Evolutionary conservation across 53 echinoderm and acorn worm genomes (phyloP).

Genomic region (Crossaster papposus): DNA sequence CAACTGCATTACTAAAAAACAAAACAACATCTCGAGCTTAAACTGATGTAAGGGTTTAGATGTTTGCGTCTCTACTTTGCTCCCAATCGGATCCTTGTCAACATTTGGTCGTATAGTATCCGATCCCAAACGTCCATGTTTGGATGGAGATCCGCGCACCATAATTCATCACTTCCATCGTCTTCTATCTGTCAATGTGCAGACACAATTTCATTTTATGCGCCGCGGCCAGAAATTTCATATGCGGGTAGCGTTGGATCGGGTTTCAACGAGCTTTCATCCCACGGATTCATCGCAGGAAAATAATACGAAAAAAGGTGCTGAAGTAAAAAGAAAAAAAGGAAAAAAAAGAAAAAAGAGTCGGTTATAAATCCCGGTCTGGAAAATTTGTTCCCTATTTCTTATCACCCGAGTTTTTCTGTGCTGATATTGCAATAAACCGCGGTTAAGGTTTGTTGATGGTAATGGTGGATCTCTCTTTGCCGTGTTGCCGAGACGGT

Average conservation of each 20-base stretch:
- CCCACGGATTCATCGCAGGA: conserved; percentile 39
- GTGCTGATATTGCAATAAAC: conserved; percentile 60
- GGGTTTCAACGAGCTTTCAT: conserved; percentile 41
- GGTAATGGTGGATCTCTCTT: conserved; percentile 26
- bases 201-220: conserved; percentile 64
- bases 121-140: conserved; percentile 32
- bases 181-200: conserved; percentile 53
- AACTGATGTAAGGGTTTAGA: background rate
- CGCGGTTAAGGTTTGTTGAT: conserved; percentile 22
- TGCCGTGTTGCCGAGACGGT: conserved; percentile 36
- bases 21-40: conserved; percentile 17
- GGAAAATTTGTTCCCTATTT: conserved; percentile 40
- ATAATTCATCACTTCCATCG: conserved; percentile 49
- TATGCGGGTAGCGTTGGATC: conserved; percentile 60
- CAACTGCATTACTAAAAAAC: background rate
- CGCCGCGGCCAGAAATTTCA: conserved; percentile 56
- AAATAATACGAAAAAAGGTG: conserved; percentile 52
- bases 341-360: conserved; percentile 7
- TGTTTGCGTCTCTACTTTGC: background rate
- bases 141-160: conserved; percentile 24
- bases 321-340: conserved; percentile 9
- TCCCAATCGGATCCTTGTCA: conserved; percentile 19
- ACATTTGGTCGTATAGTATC: conserved; percentile 36
- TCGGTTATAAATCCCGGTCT: conserved; percentile 55
- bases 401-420: conserved; percentile 25